phyloP scores from a whole-genome alignment of 2,113 vertebrate genomes.

The Catharus fuscescens region DNA sequence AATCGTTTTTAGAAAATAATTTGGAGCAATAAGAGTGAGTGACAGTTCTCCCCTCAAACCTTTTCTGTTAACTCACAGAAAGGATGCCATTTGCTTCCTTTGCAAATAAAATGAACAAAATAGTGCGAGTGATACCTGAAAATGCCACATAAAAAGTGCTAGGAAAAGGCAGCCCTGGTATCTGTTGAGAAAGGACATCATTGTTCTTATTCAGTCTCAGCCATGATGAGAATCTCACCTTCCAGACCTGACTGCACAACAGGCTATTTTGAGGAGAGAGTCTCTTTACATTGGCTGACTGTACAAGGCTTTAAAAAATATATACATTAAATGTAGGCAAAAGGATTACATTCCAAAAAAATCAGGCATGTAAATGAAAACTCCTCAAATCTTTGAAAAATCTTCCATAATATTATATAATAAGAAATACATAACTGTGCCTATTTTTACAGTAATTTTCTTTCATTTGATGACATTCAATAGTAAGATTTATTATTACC shows the following conservation, averaged over 20 bases:
- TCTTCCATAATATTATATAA: slow-evolving; percentile 25
- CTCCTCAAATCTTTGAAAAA: slow-evolving; percentile 6
- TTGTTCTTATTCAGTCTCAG: slow-evolving; percentile 26
- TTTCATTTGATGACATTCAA: slow-evolving; percentile 53
- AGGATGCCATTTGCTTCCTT: slow-evolving; percentile 49
- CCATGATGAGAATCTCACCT: background rate
- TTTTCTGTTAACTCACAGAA: slow-evolving; percentile 30
- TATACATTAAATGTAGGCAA: background rate
- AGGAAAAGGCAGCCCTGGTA: background rate
- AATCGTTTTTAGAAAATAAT: slow-evolving; percentile 46
- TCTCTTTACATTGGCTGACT: background rate
- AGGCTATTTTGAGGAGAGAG: slow-evolving; percentile 12
- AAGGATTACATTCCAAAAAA: background rate
- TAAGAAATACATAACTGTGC: slow-evolving; percentile 49
- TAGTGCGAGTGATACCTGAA: background rate
- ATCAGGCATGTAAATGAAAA: background rate
- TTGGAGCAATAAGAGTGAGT: slow-evolving; percentile 46
- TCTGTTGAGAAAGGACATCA: background rate
- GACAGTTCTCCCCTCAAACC: slow-evolving; percentile 43
- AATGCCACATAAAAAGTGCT: background rate
- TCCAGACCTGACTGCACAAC: background rate
- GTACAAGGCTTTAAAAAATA: background rate
- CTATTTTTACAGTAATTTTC: slow-evolving; percentile 61
- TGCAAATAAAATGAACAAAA: slow-evolving; percentile 51
- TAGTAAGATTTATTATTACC: slow-evolving; percentile 68